These are phyloP conservation scores for Drosophila chauvacae DNA, from an alignment of 1,140 invertebrate genomes.

Conservation along the genomic window DNA sequence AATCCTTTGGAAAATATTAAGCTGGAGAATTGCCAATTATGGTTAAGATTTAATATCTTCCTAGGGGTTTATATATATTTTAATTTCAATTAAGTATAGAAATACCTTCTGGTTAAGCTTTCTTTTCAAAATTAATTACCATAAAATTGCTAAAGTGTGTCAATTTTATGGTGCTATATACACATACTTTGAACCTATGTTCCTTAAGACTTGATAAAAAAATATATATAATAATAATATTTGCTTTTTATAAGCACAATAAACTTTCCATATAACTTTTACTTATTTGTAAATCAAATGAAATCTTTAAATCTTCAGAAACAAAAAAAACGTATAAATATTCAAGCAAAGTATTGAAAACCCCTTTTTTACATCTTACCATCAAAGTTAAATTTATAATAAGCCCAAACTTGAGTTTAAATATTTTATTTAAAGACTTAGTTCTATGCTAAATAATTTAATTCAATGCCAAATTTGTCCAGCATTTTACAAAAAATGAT, in stretches of 20 bases:
- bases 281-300: too few relatives aligned
- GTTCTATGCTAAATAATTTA: fast-evolving
- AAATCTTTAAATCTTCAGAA: too few relatives aligned
- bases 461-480: too few relatives aligned
- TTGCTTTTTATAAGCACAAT: too few relatives aligned
- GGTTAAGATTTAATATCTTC: not conserved
- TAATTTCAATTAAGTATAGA: too few relatives aligned
- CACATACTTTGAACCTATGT: not conserved
- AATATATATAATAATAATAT: not conserved
- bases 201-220: not conserved
- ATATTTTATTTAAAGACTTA: not conserved
- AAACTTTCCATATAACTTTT: not conserved
- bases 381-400: not conserved
- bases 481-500: not conserved
- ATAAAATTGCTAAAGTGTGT: too few relatives aligned
- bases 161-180: too few relatives aligned
- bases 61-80: not conserved
- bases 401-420: not conserved
- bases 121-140: not conserved
- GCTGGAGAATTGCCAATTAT: not conserved
- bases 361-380: too few relatives aligned
- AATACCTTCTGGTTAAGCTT: not conserved
- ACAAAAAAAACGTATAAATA: too few relatives aligned
- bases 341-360: not conserved
- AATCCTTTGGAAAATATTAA: not conserved